Conservation (phyloP, 2,888 invertebrate species). For the Cephus pulcher region DNA sequence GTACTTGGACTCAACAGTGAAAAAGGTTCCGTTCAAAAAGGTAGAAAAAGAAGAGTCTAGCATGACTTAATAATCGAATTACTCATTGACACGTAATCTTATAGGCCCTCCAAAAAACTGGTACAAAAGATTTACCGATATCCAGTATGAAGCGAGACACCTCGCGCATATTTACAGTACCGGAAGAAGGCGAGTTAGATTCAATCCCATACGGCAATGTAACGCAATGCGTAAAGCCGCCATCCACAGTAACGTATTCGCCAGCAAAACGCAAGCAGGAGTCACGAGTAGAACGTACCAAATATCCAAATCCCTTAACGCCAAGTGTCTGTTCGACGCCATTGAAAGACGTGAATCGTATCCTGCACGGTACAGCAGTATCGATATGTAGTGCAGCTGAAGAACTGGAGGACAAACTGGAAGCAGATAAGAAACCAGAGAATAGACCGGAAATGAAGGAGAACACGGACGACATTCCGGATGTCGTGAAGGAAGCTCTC, state of each 20-base stretch:
- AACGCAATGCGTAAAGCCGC: slow-evolving; percentile 17
- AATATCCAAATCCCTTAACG: slow-evolving; percentile 72
- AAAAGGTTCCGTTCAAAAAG: slow-evolving; percentile 46
- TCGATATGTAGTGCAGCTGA: slow-evolving; percentile 78
- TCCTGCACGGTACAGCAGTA: slow-evolving; percentile 78
- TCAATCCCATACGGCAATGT: slow-evolving; percentile 14
- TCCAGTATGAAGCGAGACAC: slow-evolving; percentile 82
- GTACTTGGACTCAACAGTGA: slow-evolving; percentile 38
- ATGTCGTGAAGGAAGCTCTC: slow-evolving; percentile 66
- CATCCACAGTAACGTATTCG: slow-evolving; percentile 40
- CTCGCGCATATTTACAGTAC: slow-evolving; percentile 84
- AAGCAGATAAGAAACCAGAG: slow-evolving; percentile 25
- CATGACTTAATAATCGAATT: neutral
- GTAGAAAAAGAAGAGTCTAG: neutral
- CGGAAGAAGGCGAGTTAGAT: slow-evolving; percentile 76
- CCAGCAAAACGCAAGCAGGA: slow-evolving; percentile 50
- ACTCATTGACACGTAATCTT: neutral
- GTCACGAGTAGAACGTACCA: slow-evolving; percentile 41
- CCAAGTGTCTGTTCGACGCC: slow-evolving; percentile 85
- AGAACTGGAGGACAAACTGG: slow-evolving; percentile 39
- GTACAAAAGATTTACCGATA: slow-evolving; percentile 67
- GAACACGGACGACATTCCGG: slow-evolving; percentile 61
- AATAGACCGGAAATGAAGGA: slow-evolving; percentile 24
- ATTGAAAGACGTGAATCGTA: slow-evolving; percentile 78
- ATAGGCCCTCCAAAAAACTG: neutral